Evolutionary conservation across 1,140 invertebrate species (phyloP).

Genomic region (Planococcus citri): DNA sequence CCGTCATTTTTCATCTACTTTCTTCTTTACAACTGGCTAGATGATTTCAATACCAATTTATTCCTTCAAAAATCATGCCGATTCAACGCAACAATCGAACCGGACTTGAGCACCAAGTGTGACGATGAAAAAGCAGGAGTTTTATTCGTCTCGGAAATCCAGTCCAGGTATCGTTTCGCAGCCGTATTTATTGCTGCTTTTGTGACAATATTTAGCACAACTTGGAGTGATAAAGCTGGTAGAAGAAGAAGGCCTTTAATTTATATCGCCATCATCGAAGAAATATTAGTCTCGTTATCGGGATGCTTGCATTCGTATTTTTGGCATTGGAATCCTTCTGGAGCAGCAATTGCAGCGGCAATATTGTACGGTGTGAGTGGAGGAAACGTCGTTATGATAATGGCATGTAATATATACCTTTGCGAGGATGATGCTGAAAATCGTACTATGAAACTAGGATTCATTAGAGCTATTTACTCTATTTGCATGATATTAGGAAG

Average conservation of each 20-base stretch:
- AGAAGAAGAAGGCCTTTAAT: constrained; percentile 36
- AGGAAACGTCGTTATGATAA: neutral
- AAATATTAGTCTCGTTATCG: neutral
- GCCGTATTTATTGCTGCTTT: neutral
- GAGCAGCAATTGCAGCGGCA: neutral
- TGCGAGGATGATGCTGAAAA: constrained; percentile 28
- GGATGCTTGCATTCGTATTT: constrained; percentile 3
- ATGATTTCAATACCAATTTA: neutral
- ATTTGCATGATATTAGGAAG: constrained; percentile 20
- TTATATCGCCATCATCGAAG: constrained; percentile 31
- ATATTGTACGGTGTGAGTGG: neutral
- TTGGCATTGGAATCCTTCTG: neutral
- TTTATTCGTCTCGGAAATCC: neutral
- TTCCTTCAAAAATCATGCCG: neutral
- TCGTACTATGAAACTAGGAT: constrained; percentile 32
- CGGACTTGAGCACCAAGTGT: neutral
- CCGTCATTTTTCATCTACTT: neutral
- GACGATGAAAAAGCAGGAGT: neutral
- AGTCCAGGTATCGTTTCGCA: neutral
- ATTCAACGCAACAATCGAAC: neutral
- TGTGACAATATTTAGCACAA: constrained; percentile 25
- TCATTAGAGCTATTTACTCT: constrained; percentile 29
- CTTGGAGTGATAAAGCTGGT: constrained; percentile 28
- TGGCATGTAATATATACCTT: neutral
- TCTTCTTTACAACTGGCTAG: neutral